Percentiles rank a stretch among this genome's conserved stretches.
These are phyloP conservation scores for Arenaria interpres DNA, from an alignment of 2,113 vertebrate species.

Conservation along the genomic window DNA sequence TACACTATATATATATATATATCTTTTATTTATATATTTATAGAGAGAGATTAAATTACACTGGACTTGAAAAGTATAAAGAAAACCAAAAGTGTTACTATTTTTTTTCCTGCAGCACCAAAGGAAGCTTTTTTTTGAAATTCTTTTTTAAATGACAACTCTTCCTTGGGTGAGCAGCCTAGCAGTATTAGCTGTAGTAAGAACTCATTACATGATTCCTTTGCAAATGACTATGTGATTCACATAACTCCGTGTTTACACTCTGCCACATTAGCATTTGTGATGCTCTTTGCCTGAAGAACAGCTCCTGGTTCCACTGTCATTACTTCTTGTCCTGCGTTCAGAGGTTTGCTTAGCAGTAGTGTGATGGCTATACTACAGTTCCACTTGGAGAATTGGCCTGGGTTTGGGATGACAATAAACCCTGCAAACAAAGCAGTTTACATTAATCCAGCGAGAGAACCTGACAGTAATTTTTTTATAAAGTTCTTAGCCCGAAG, in stretches of 20 bases:
- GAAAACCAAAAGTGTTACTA: conserved; percentile 67
- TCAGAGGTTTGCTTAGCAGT: conserved; percentile 86
- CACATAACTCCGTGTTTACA: conserved; percentile 68
- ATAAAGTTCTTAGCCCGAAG: conserved; percentile 29
- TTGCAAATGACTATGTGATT: conserved; percentile 70
- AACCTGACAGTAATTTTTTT: background rate
- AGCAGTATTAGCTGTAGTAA: conserved; percentile 56
- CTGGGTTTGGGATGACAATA: conserved; percentile 93
- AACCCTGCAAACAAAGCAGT: conserved; percentile 93
- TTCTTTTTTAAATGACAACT: background rate
- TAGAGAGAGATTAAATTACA: conserved; percentile 71
- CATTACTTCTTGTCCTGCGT: conserved; percentile 77
- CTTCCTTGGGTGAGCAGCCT: conserved; percentile 68
- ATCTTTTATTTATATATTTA: conserved; percentile 64
- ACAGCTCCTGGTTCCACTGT: conserved; percentile 83
- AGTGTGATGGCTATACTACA: conserved; percentile 89
- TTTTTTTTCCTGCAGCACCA: conserved; percentile 75
- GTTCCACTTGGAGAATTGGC: conserved; percentile 96
- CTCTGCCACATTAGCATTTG: conserved; percentile 76
- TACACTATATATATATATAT: conserved; percentile 65
- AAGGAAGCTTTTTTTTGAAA: conserved; percentile 46
- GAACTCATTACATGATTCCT: conserved; percentile 57
- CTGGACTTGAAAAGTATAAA: conserved; percentile 71
- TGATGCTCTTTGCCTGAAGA: conserved; percentile 86
- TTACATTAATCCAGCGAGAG: conserved; percentile 77